Evolutionary conservation across 2,113 vertebrate genomes (phyloP).

Genomic region (Limanda limanda): DNA sequence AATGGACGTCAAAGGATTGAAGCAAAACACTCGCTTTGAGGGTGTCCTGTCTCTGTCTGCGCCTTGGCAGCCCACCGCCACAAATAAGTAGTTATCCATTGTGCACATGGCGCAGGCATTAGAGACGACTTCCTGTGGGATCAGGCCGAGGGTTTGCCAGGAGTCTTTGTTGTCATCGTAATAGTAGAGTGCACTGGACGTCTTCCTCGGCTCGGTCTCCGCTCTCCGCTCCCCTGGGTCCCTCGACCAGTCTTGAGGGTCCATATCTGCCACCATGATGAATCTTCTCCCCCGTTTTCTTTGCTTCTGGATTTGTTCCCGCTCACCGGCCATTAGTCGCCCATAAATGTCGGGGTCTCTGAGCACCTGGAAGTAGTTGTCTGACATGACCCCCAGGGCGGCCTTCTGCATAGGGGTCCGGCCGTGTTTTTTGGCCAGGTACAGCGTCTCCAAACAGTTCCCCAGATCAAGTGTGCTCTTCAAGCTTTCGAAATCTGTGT

Average conservation of each 20-base stretch:
- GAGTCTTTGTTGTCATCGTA: slow-evolving; percentile 85
- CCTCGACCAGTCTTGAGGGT: slow-evolving; percentile 72
- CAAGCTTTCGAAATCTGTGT: slow-evolving; percentile 67
- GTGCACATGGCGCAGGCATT: slow-evolving; percentile 87
- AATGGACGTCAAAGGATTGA: slow-evolving; percentile 89
- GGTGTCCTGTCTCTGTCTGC: slow-evolving; percentile 68
- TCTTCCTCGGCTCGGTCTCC: slow-evolving; percentile 43
- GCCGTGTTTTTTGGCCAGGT: slow-evolving; percentile 83
- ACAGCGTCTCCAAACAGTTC: slow-evolving; percentile 88
- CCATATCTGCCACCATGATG: slow-evolving; percentile 87
- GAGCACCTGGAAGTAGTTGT: slow-evolving; percentile 92
- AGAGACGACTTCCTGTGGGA: slow-evolving; percentile 88
- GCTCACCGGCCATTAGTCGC: slow-evolving; percentile 83
- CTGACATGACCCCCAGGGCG: slow-evolving; percentile 89
- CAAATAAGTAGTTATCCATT: slow-evolving; percentile 95
- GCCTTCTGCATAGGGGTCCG: slow-evolving; percentile 80
- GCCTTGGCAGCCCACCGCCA: slow-evolving; percentile 88
- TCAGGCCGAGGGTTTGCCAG: slow-evolving; percentile 84
- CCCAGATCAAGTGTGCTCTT: slow-evolving; percentile 86
- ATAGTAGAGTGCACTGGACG: slow-evolving; percentile 84
- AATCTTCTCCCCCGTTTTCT: slow-evolving; percentile 82
- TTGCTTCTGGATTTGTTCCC: slow-evolving; percentile 85
- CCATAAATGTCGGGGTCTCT: slow-evolving; percentile 84
- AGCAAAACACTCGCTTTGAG: slow-evolving; percentile 92
- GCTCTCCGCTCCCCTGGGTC: slow-evolving; percentile 13